phyloP scores from a whole-genome alignment of 1,140 invertebrate genomes.

The Tetragnatha versicolor region DNA sequence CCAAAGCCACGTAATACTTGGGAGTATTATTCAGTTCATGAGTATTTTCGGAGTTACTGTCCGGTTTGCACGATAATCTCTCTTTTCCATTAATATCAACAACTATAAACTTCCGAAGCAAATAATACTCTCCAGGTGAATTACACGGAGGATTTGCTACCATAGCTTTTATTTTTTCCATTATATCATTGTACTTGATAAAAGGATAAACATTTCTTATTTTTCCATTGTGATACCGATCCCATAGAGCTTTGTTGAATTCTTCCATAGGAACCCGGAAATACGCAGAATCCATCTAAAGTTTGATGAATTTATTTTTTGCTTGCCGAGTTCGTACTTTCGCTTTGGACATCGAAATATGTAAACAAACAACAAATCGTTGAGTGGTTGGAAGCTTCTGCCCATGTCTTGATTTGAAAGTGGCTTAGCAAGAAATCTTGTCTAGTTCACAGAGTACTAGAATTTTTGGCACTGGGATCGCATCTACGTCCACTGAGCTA shows the following conservation, averaged over 20 bases:
- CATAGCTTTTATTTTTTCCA: conserved; percentile 47
- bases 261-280: conserved; percentile 24
- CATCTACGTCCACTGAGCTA: too few species aligned
- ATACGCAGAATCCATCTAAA: conserved; percentile 24
- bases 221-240: conserved; percentile 38
- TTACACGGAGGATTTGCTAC: conserved; percentile 45
- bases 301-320: too few species aligned
- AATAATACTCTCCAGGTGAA: conserved; percentile 44
- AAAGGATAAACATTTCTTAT: conserved; percentile 48
- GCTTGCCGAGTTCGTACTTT: too few species aligned
- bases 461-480: too few species aligned
- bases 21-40: not conserved
- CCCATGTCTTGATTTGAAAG: too few species aligned
- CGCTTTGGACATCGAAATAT: too few species aligned
- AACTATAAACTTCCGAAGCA: conserved; percentile 44
- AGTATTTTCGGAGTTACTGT: conserved; percentile 24
- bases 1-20: conserved; percentile 44
- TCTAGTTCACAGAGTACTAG: too few species aligned
- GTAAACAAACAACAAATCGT: too few species aligned
- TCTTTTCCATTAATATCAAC: conserved; percentile 35
- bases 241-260: conserved; percentile 46
- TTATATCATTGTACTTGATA: conserved; percentile 41
- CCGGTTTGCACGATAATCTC: conserved; percentile 30
- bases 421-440: too few species aligned
- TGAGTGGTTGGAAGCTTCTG: too few species aligned